Evolutionary conservation across 2,113 vertebrate genomes (phyloP).

Genomic region (Hyperoodon ampullatus): DNA sequence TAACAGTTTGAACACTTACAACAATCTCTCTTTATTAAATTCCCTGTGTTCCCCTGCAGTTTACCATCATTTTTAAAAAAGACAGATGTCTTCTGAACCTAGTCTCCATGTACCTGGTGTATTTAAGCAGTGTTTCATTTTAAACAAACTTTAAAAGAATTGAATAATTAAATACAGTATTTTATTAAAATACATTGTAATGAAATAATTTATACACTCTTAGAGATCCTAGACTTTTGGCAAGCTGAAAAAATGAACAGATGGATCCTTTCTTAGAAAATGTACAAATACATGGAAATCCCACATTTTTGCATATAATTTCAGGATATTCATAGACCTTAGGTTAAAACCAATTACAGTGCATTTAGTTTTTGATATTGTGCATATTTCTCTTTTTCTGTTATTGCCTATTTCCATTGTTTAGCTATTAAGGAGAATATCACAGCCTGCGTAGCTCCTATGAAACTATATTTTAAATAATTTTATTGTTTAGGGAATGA

Average conservation of each 20-base stretch:
- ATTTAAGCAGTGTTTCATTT: conserved; percentile 40
- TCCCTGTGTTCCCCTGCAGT: background rate
- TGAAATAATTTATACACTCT: background rate
- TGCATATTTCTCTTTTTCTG: background rate
- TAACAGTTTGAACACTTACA: conserved; percentile 55
- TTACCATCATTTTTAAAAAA: conserved; percentile 27
- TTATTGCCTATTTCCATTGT: background rate
- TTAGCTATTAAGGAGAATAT: background rate
- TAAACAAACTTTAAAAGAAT: conserved; percentile 41
- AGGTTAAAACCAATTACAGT: background rate
- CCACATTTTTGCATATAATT: background rate
- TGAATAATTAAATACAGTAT: conserved; percentile 41
- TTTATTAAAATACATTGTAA: background rate
- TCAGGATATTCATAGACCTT: background rate
- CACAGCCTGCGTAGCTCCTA: background rate
- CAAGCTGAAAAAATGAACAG: background rate
- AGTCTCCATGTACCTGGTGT: conserved; percentile 14
- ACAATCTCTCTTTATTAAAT: conserved; percentile 60
- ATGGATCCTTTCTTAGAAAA: background rate
- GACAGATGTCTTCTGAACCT: conserved; percentile 25
- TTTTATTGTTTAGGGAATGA: background rate
- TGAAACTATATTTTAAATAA: background rate
- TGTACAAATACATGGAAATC: background rate
- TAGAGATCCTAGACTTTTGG: background rate
- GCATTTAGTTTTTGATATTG: background rate